phyloP scores from a whole-genome alignment of 1,140 invertebrate genomes.

The Chironomus striatipennis region DNA sequence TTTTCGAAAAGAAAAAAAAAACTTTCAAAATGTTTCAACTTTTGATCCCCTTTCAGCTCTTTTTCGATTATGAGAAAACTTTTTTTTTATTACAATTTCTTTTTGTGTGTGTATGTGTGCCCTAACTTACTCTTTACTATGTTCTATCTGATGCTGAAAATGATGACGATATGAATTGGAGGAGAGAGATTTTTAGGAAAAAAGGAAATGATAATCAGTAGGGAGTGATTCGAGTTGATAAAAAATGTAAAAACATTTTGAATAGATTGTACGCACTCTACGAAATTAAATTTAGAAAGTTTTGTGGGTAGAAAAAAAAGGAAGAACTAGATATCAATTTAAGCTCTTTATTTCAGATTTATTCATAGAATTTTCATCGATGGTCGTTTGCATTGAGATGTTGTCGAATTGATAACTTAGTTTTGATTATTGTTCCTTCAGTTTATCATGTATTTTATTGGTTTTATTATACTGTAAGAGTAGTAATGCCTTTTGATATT shows the following conservation, averaged over 20 bases:
- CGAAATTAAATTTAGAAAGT: not conserved
- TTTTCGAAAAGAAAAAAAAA: not conserved
- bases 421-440: no score
- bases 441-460: no score
- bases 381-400: no score
- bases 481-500: no score
- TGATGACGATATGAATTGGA: no score
- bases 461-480: no score
- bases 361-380: no score
- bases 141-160: no score
- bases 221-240: slow-evolving; percentile 3
- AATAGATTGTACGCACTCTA: slow-evolving; percentile 7
- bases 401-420: no score
- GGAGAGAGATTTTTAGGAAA: not conserved
- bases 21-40: slow-evolving; percentile 11
- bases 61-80: slow-evolving; percentile 6
- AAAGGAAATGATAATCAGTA: slow-evolving; percentile 1
- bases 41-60: slow-evolving; percentile 11
- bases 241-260: slow-evolving; percentile 1
- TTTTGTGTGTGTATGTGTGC: not conserved
- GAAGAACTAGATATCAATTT: no score
- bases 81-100: slow-evolving; percentile 1
- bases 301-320: no score
- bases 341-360: no score
- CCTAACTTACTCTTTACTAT: not conserved